These are phyloP conservation scores for Brienomyrus brachyistius DNA, from an alignment of 2,113 vertebrate species.

Conservation along the genomic window DNA sequence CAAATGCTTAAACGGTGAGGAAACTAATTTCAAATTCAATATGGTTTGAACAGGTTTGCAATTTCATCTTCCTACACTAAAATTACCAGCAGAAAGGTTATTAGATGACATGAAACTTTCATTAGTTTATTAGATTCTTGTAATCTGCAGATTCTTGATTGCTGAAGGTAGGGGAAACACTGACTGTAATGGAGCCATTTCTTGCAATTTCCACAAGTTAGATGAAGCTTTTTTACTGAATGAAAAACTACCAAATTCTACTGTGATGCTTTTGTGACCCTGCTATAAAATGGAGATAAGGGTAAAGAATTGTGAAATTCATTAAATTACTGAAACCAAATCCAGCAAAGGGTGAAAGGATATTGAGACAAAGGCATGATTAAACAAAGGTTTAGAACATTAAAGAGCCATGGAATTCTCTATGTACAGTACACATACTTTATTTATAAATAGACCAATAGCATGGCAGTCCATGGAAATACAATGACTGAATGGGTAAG, in stretches of 20 bases:
- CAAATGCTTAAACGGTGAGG: neutral
- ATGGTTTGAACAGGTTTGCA: neutral
- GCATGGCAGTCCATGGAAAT: constrained; percentile 5
- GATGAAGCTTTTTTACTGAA: neutral
- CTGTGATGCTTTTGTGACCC: neutral
- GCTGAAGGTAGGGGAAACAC: neutral
- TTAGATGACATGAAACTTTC: neutral
- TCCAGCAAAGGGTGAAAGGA: neutral
- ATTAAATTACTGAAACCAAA: neutral
- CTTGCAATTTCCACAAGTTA: neutral
- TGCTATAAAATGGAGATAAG: neutral
- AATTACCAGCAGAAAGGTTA: neutral
- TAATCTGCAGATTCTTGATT: neutral
- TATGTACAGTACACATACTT: constrained; percentile 6
- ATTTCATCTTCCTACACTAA: neutral
- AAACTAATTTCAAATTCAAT: neutral
- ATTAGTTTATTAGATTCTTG: neutral
- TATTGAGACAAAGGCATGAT: neutral
- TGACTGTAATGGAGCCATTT: neutral
- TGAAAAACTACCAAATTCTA: neutral
- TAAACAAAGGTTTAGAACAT: neutral
- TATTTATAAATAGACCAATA: constrained; percentile 14
- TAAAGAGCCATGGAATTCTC: neutral
- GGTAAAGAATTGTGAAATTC: neutral
- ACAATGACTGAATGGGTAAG: neutral